Evolutionary conservation across 1,140 invertebrate species (phyloP), one percentile per base, ranked within the genome.

Genomic region (Limonius californicus): DNA sequence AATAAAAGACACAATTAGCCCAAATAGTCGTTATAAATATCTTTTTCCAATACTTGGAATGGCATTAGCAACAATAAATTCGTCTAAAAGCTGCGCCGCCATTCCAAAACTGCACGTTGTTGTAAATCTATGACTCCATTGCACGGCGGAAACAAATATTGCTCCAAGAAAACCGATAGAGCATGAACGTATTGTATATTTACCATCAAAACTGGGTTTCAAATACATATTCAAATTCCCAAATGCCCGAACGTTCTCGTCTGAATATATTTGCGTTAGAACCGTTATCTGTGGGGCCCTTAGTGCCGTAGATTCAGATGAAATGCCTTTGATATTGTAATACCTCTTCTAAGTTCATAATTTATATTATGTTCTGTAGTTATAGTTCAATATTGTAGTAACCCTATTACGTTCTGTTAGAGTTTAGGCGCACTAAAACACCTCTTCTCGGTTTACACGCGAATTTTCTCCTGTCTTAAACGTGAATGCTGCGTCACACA

Each of bases 281-380:
- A 39, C 55, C 66, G 63, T 69, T 72, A 70, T 72, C 69, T 67
- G 35, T 15, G 47, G 55, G 61, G 63, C 64, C 67, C 68, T 72
- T 72, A 72, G 65, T 66, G 60, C 45, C 67, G 66, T 63, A 64
- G 66, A 70, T 69, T 70, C 70, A 72, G 70, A 72, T 72, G 69
- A 70, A 70, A 55, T 64, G 63, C 72, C 71, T 73, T 73, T 73
- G 71, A 73, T 73, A 73, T 72, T 72, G 68, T 72, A 72, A 72
- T 71, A 68, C 68, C 67, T 62, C 66, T 67, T 66, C 63, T 65
- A 63, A 68, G 53, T 70, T 66, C 58, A 71, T 73, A 69, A 71
- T 73, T 70, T 72, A 72, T 71, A 65, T 65, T 67, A 59, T 70
- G 54, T 60, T 62, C 45, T 19, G 14, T 50, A 50, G 16, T 21